Conservation (phyloP, 2,113 vertebrate genomes). For the Hyperoodon ampullatus region DNA sequence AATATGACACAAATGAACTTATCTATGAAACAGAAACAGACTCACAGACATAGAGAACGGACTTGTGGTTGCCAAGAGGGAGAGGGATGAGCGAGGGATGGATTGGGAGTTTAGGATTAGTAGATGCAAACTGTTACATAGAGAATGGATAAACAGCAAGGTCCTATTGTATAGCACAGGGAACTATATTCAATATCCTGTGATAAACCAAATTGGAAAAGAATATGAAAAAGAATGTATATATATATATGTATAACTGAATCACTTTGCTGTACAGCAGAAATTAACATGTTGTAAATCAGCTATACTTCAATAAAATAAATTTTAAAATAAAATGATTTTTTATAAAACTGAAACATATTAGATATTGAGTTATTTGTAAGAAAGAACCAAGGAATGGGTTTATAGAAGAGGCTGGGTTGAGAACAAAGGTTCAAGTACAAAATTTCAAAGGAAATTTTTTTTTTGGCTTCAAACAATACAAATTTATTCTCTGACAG, state of each 20-base stretch:
- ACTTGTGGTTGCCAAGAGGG: neutral
- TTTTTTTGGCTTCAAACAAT: neutral
- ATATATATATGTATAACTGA: neutral
- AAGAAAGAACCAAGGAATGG: neutral
- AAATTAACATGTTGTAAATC: neutral
- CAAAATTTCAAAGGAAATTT: slow-evolving; percentile 43
- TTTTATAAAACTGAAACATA: neutral
- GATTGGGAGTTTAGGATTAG: neutral
- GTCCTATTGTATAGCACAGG: no score
- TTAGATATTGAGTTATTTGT: neutral
- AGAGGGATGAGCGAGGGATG: neutral
- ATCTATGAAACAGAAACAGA: neutral
- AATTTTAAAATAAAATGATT: neutral
- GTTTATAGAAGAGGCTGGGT: neutral
- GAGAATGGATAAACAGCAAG: no score
- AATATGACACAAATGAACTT: neutral
- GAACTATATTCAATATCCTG: neutral
- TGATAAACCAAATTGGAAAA: neutral
- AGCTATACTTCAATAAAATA: neutral
- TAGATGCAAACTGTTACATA: no score
- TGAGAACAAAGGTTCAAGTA: neutral
- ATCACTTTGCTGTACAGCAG: neutral
- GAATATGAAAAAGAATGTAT: neutral
- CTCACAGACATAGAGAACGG: neutral
- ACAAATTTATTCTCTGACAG: neutral